Conservation (phyloP, 2,888 invertebrate species). For the Mylabris sibirica region DNA sequence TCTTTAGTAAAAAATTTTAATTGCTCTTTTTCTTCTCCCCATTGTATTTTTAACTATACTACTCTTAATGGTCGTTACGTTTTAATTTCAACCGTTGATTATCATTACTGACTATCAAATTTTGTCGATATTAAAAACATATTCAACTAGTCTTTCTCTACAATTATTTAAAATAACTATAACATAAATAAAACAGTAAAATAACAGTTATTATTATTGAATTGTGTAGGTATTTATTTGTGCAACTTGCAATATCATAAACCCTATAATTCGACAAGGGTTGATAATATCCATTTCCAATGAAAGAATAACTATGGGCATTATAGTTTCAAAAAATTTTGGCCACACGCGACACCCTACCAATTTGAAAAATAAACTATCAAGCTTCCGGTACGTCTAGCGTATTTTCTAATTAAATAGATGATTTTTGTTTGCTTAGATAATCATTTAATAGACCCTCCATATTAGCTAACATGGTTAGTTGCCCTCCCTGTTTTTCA, state of each 20-base stretch:
- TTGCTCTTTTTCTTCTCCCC: constrained; percentile 49
- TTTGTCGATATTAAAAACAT: neutral
- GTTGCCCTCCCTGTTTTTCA: constrained; percentile 55
- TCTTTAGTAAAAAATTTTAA: constrained; percentile 47
- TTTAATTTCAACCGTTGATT: constrained; percentile 42
- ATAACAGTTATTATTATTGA: neutral
- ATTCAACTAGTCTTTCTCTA: neutral
- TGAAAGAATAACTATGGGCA: constrained; percentile 36
- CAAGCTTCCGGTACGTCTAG: constrained; percentile 55
- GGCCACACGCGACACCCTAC: constrained; percentile 52
- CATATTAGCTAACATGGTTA: constrained; percentile 60
- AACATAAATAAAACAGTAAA: neutral
- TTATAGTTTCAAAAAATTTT: constrained; percentile 43
- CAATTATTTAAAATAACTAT: constrained; percentile 10
- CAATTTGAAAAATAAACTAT: constrained; percentile 48
- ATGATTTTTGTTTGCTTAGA: constrained; percentile 64
- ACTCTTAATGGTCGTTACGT: constrained; percentile 47
- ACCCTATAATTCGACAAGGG: constrained; percentile 40
- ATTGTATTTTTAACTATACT: constrained; percentile 47
- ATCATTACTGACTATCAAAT: constrained; percentile 36
- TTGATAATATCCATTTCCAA: constrained; percentile 34
- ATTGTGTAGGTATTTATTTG: neutral
- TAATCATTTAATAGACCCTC: constrained; percentile 63
- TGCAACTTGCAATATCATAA: constrained; percentile 30
- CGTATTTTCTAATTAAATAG: constrained; percentile 62